Evolutionary conservation across 2,797 vertebrate genomes (phyloP).

Genomic region (Tadarida brasiliensis): DNA sequence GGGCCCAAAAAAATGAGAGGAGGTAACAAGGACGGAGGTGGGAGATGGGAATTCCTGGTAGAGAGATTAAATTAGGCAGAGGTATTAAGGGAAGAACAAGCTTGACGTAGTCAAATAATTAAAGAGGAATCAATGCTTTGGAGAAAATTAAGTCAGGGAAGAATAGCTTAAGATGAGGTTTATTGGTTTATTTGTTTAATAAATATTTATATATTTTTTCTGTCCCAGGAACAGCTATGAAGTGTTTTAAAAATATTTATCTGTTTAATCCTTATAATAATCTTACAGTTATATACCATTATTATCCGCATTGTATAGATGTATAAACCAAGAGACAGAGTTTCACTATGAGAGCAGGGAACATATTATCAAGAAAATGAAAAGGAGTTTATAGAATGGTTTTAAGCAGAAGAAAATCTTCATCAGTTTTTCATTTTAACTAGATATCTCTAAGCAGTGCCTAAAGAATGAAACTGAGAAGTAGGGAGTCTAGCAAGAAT

Average conservation of each 20-base stretch:
- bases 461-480: neutral
- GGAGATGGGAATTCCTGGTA: neutral
- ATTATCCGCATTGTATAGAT: neutral
- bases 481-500: neutral
- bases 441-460: neutral
- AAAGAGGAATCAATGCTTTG: neutral
- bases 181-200: neutral
- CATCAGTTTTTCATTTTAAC: neutral
- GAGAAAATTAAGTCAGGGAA: neutral
- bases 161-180: neutral
- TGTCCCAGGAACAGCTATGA: neutral
- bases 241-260: neutral
- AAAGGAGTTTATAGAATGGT: neutral
- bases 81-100: neutral
- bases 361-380: neutral
- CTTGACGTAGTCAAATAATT: neutral
- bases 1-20: neutral
- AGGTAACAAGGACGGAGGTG: neutral
- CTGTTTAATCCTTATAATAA: neutral
- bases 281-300: neutral
- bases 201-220: neutral
- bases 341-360: neutral
- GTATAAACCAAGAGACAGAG: neutral
- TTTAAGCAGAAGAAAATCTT: neutral
- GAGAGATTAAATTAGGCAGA: neutral